phyloP scores from a whole-genome alignment of 1,140 invertebrate genomes.

The Drosophila nebulosa region DNA sequence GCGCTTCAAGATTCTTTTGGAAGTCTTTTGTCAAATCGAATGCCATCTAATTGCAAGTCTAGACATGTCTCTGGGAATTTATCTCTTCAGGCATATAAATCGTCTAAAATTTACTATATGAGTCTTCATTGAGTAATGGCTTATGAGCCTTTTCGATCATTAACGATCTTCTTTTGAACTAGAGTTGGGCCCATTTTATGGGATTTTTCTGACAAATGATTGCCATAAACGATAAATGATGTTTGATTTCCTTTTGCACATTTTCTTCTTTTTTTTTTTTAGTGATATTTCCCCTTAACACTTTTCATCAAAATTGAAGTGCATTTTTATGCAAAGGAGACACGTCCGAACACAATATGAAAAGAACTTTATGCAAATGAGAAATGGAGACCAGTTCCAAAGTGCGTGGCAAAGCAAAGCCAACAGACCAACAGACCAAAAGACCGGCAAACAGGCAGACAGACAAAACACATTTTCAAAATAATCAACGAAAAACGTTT shows the following conservation, averaged over 20 bases:
- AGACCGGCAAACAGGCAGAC: background rate
- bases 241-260: slow-evolving; percentile 1
- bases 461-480: slow-evolving; percentile 8
- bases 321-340: slow-evolving; percentile 21
- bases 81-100: too few species aligned
- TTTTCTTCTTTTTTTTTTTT: too few species aligned
- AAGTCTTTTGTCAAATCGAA: too few species aligned
- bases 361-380: slow-evolving; percentile 6
- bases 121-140: too few species aligned
- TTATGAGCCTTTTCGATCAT: background rate
- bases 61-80: too few species aligned
- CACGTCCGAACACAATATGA: slow-evolving; percentile 21
- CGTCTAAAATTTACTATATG: too few species aligned
- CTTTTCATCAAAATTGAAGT: slow-evolving; percentile 35
- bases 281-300: slow-evolving; percentile 8
- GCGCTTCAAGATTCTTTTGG: too few species aligned
- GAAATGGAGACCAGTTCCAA: slow-evolving; percentile 19
- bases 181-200: background rate
- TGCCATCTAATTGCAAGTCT: too few species aligned
- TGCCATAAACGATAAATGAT: background rate
- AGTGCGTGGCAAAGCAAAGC: slow-evolving; percentile 18
- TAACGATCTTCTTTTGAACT: too few species aligned
- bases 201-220: background rate
- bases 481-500: slow-evolving; percentile 55
- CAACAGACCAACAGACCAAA: too few species aligned